A percentile compares a stretch with the other conserved stretches of the same genome.
Evolutionary conservation across 2,113 vertebrate genomes (phyloP).

Genomic region (Athene cunicularia): DNA sequence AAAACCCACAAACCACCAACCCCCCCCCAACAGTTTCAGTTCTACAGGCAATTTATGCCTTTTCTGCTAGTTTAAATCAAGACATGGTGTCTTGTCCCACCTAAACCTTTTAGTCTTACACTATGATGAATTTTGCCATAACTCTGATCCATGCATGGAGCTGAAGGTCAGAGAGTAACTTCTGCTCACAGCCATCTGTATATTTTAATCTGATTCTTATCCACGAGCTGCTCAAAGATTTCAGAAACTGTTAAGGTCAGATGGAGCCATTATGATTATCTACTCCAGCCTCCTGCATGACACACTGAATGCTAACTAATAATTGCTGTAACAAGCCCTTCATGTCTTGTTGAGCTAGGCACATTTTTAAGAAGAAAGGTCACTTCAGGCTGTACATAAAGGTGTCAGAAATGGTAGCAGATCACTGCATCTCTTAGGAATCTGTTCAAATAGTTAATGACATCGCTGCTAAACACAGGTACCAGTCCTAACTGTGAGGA

Average conservation of each 20-base stretch:
- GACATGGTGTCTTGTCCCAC: neutral
- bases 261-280: neutral
- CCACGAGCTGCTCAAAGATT: neutral
- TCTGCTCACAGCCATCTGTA: neutral
- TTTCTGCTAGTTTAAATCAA: slow-evolving; percentile 23
- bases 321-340: neutral
- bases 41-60: neutral
- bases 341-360: neutral
- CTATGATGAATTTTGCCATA: neutral
- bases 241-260: neutral
- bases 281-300: neutral
- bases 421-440: neutral
- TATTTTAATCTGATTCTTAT: neutral
- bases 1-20: too few relatives aligned
- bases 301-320: neutral
- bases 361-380: neutral
- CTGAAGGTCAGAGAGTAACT: neutral
- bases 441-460: neutral
- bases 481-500: neutral
- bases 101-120: neutral
- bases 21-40: neutral
- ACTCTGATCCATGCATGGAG: neutral
- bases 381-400: neutral
- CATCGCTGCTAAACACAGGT: neutral
- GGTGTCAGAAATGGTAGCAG: neutral